phyloP scores from a whole-genome alignment of 2,888 invertebrate species.

The Cerastoderma edule region DNA sequence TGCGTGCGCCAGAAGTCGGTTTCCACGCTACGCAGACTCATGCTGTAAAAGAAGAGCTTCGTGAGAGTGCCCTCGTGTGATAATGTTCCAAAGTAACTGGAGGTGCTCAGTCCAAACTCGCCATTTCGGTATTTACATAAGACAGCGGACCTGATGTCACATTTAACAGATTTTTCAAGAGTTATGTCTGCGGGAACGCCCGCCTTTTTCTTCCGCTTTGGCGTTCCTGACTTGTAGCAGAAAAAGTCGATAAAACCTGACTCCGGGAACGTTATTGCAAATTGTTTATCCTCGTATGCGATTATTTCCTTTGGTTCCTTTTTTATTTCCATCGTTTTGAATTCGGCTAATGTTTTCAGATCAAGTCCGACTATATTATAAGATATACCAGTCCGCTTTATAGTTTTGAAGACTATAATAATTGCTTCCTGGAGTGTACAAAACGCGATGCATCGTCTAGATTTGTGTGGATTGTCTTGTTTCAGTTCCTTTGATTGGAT shows the following conservation, averaged over 20 bases:
- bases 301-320: conserved; percentile 41
- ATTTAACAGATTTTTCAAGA: conserved; percentile 41
- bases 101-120: conserved; percentile 43
- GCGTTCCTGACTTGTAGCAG: conserved; percentile 21
- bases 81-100: conserved; percentile 47
- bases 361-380: conserved; percentile 29
- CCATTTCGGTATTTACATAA: conserved; percentile 37
- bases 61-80: conserved; percentile 43
- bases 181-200: conserved; percentile 22
- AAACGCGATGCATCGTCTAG: conserved; percentile 4
- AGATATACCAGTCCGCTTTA: conserved; percentile 44
- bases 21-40: conserved; percentile 43
- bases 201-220: conserved; percentile 32
- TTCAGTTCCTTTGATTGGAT: conserved; percentile 5
- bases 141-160: conserved; percentile 40
- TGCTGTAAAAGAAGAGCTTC: conserved; percentile 45
- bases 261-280: conserved; percentile 48
- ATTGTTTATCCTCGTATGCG: conserved; percentile 30
- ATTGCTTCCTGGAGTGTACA: conserved; percentile 39
- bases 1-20: conserved; percentile 50
- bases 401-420: conserved; percentile 34
- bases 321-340: conserved; percentile 37
- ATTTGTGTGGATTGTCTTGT: conserved; percentile 9
- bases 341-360: conserved; percentile 31
- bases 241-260: conserved; percentile 49